Base-by-base conservation (phyloP, 2,113 vertebrate genomes). In the Herpetotheres cachinnans region DNA sequence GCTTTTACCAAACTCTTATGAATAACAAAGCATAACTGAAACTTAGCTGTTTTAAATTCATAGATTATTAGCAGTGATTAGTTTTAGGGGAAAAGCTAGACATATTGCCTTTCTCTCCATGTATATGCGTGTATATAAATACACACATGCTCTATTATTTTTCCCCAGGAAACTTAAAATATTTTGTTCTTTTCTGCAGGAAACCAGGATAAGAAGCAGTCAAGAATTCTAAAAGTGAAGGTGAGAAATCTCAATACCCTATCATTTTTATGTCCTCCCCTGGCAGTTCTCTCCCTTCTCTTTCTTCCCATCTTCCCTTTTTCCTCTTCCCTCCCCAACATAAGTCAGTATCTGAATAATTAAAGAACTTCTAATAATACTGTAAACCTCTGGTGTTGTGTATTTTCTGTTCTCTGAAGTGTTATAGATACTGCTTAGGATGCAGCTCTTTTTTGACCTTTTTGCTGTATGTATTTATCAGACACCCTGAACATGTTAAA, bases 241-340 rank as follows among this genome's bases (percentile, higher is more conserved):
- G 9, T 44, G 56, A 56, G 30, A 74, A 50, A 71, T 65, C 27
- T 84, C 73, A 67, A 7, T 30, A 32, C 6, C 67, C 8, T 47
- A 17, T 52, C 2, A 14, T 70, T 42, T 90, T 62, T 25, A 20
- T 38, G 7, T 82, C 34, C 17, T 83, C 2, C 12, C 17, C 13
- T 59, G 7, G 7, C 6, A 55, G 11, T 76, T 80, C 8, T 94
- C 47, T 62, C 71, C 8, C 6, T 84, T 65, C 7, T 55, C 83
- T 84, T 38, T 34, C 26, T 83, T 78, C 26, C 16, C 5, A 10
- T 56, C 14, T 76, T 80, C 12, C 14, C 30, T 26, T 55, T 21
- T 6, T 10, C 4, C 7, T 14, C 6, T 21, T 40, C 9, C 9
- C 4, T 7, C 4, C 4, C 4, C 9, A 17, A 21, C 2, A 66